Base-by-base conservation (phyloP, 1,140 invertebrate genomes). In the Achroia grisella region DNA sequence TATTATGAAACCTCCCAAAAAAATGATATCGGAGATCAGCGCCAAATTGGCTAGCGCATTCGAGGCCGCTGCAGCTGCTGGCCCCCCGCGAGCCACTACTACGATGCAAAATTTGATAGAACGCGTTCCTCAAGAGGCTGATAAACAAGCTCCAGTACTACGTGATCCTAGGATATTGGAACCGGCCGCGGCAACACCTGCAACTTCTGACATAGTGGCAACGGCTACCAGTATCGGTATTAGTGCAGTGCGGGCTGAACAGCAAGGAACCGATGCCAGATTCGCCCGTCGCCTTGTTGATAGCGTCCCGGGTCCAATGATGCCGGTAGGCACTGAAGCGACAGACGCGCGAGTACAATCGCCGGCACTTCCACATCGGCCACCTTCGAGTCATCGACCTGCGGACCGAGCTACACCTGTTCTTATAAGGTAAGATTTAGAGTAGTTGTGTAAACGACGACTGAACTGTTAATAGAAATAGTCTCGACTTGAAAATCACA, bases 1-100 rank as follows among this genome's bases (percentile, higher is more conserved):
- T 1, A 80, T 79, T 23, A 68, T 71, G 55, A 86, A 86, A 45
- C 85, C 81, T 9, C 77, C 77, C 1, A 86, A 86, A 54, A 87
- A 86, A 55, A 84, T 81, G 79, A 75, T 86, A 54, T 79, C 79
- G 1, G 83, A 86, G 51, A 81, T 82, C 11, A 82, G 70, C 44
- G 76, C 72, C 0, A 84, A 85, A 52, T 46, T 86, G 5, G 72
- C 73, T 31, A 54, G 56, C n/a, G 59, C 67, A 3, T 78, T 74
- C 40, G 73, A 76, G 1, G 58, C 64, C 11, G 64, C 56, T 13
- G 40, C n/a, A 27, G 13, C 35, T 15, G 35, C 35, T 10, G 33
- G 14, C 4, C 35, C 35, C 5, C 14, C 35, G 1, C 15, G 10
- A 8, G 13, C 32, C 11, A 12, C 17, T 23, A 37, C 4, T 13